Percentiles rank a stretch among this genome's conserved stretches.
These are phyloP conservation scores for Harmothoe impar DNA, from an alignment of 2,888 invertebrate species.

Conservation along the genomic window DNA sequence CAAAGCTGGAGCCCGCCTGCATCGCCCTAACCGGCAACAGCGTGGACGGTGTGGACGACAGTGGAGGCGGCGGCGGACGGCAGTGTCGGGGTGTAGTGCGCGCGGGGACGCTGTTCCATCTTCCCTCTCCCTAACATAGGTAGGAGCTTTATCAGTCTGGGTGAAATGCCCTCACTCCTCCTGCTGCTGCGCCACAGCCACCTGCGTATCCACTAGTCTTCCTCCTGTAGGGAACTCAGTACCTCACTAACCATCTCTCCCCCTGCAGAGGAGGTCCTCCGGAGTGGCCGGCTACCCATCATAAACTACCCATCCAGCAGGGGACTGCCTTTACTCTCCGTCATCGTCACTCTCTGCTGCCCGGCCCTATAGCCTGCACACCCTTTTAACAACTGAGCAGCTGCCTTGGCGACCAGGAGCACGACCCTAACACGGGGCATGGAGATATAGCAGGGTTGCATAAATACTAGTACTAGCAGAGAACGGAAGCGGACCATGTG, in stretches of 20 bases:
- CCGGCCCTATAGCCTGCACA: too few relatives aligned
- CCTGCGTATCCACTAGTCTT: background rate
- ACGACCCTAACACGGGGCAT: too few relatives aligned
- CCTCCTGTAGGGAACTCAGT: background rate
- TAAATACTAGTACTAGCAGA: too few relatives aligned
- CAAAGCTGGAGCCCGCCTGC: background rate
- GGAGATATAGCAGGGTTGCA: too few relatives aligned
- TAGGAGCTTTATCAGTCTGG: background rate
- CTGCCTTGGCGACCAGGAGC: too few relatives aligned
- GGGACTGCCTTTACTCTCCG: too few relatives aligned
- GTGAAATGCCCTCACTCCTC: slow-evolving; percentile 2
- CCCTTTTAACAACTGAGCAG: too few relatives aligned
- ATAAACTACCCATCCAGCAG: too few relatives aligned
- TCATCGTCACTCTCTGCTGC: too few relatives aligned
- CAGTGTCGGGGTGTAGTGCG: background rate
- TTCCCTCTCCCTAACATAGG: slow-evolving; percentile 8
- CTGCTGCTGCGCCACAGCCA: background rate
- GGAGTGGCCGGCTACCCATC: background rate
- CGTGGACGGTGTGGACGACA: background rate
- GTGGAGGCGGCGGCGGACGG: slow-evolving; percentile 10
- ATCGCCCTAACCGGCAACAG: background rate
- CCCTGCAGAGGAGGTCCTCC: background rate
- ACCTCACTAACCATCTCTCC: background rate
- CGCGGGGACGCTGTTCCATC: background rate
- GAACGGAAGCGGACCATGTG: too few relatives aligned